Conservation (phyloP, 2,888 invertebrate genomes). For the Hydrotaea cyrtoneurina region DNA sequence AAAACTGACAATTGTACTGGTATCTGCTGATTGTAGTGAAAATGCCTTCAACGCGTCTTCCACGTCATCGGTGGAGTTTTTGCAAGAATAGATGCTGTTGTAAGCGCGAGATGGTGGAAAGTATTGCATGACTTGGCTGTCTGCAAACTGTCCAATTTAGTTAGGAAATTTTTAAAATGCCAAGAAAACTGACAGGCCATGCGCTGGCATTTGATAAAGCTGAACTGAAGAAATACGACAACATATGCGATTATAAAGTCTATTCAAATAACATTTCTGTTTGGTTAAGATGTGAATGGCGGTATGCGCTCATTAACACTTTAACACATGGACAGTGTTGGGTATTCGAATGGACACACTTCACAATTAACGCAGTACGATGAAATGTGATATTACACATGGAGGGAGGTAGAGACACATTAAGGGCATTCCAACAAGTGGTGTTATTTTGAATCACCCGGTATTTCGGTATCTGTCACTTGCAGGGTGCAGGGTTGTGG, state of each 20-base stretch:
- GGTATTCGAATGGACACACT: conserved; percentile 6
- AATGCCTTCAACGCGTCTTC: conserved; percentile 19
- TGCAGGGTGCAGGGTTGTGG: too few relatives aligned
- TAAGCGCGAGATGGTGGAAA: conserved; percentile 38
- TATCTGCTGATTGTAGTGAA: conserved; percentile 26
- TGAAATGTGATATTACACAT: too few relatives aligned
- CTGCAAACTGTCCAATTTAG: conserved; percentile 64
- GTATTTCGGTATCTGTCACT: too few relatives aligned
- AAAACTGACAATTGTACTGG: conserved; percentile 58
- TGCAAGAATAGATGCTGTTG: not conserved
- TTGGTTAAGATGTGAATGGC: not conserved
- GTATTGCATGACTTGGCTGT: conserved; percentile 54
- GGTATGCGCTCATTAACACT: conserved; percentile 62
- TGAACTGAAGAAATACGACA: conserved; percentile 6
- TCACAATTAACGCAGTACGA: not conserved
- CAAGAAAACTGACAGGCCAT: conserved; percentile 58
- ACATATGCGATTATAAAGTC: conserved; percentile 10
- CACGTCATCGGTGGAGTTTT: not conserved
- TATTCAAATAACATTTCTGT: conserved; percentile 41
- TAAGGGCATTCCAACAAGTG: too few relatives aligned
- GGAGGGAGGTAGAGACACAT: too few relatives aligned
- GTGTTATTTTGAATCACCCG: too few relatives aligned
- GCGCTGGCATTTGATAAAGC: conserved; percentile 53
- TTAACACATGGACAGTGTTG: conserved; percentile 41
- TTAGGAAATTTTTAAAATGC: conserved; percentile 49